Percentiles rank a stretch among this genome's conserved stretches.
These are phyloP conservation scores for Anthopleura xanthogrammica DNA, from an alignment of 92 coral and sea anemone species.

Conservation along the genomic window DNA sequence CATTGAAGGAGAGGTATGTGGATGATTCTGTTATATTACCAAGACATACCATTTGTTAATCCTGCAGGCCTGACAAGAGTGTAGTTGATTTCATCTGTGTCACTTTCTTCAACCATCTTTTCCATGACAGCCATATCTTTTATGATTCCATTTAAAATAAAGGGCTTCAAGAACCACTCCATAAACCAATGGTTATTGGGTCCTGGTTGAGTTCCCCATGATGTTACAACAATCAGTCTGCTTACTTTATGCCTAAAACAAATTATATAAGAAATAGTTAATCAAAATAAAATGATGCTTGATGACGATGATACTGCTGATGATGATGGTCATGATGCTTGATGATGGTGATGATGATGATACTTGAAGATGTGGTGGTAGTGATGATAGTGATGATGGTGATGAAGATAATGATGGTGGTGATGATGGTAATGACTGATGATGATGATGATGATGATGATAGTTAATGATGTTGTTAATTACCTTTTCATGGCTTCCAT, in stretches of 20 bases:
- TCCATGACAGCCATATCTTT: slow-evolving; percentile 88
- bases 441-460: no score
- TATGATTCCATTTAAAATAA: slow-evolving; percentile 64
- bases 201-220: slow-evolving; percentile 86
- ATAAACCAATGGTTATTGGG: slow-evolving; percentile 77
- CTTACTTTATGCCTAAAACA: slow-evolving; percentile 53
- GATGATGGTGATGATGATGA: neutral
- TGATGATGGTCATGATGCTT: neutral
- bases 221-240: slow-evolving; percentile 66
- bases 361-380: no score
- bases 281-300: neutral
- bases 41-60: slow-evolving; percentile 49
- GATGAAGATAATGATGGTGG: no score
- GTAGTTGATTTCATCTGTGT: slow-evolving; percentile 62
- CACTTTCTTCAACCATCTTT: slow-evolving; percentile 52
- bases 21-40: neutral
- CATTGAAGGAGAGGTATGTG: no score
- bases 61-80: slow-evolving; percentile 81
- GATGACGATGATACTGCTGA: neutral
- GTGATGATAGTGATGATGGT: no score
- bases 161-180: slow-evolving; percentile 85
- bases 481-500: slow-evolving; percentile 86
- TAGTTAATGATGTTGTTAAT: neutral
- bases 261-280: neutral
- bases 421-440: no score